phyloP scores from a whole-genome alignment of 2,888 invertebrate species.

The Elmis aenea region DNA sequence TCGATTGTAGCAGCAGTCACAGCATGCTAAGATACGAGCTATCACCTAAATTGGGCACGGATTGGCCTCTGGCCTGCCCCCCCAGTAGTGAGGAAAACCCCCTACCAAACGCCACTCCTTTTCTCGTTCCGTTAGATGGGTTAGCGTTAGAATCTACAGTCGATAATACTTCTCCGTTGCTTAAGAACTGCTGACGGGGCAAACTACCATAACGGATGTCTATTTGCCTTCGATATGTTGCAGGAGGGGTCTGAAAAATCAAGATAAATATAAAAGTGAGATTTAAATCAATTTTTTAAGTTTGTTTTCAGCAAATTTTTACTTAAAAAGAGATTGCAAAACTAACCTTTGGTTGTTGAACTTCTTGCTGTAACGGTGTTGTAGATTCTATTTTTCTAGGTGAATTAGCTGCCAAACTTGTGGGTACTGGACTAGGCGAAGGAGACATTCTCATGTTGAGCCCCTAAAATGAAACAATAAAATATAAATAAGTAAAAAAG shows the following conservation, averaged over 20 bases:
- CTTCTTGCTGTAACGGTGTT: slow-evolving; percentile 24
- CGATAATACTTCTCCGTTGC: slow-evolving; percentile 38
- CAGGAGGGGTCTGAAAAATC: slow-evolving; percentile 64
- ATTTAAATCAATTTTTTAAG: too few relatives aligned
- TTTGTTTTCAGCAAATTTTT: background rate
- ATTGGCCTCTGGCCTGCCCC: slow-evolving; percentile 71
- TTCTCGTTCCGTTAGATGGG: slow-evolving; percentile 49
- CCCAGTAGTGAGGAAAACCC: slow-evolving; percentile 48
- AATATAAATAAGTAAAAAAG: background rate
- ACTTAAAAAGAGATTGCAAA: too few relatives aligned
- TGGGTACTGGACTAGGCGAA: slow-evolving; percentile 46
- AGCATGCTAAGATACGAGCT: slow-evolving; percentile 29
- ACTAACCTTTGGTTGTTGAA: slow-evolving; percentile 24
- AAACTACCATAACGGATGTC: slow-evolving; percentile 77
- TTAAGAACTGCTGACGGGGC: slow-evolving; percentile 62
- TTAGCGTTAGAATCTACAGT: slow-evolving; percentile 46
- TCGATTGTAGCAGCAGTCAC: slow-evolving; percentile 20
- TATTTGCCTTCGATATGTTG: slow-evolving; percentile 67
- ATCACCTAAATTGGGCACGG: slow-evolving; percentile 88
- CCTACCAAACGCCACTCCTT: slow-evolving; percentile 73
- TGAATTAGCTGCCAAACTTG: slow-evolving; percentile 29
- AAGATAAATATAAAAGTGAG: slow-evolving; percentile 7
- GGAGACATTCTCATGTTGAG: slow-evolving; percentile 42
- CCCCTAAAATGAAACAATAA: slow-evolving; percentile 22
- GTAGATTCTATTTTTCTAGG: slow-evolving; percentile 34